Conservation (phyloP, 2,888 invertebrate species). For the Caenorhabditis japonica region DNA sequence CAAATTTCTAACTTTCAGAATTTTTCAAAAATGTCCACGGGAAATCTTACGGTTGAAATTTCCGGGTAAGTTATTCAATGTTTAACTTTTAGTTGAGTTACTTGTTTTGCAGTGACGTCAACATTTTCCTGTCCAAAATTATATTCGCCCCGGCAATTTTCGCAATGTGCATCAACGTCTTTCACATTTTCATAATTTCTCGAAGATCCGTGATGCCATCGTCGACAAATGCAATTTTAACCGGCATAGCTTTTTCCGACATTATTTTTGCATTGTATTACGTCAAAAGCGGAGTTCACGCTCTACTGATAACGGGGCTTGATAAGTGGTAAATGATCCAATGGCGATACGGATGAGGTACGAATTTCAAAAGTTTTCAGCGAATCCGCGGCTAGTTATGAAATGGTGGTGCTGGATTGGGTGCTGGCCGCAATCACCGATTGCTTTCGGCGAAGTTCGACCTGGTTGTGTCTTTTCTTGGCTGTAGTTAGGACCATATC, state of each 20-base stretch:
- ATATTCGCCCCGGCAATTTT: too few relatives aligned
- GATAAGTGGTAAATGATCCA: not conserved
- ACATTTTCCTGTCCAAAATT: too few relatives aligned
- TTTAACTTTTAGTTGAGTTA: too few relatives aligned
- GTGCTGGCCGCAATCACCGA: constrained; percentile 6
- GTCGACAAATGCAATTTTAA: constrained; percentile 3
- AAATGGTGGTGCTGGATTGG: constrained; percentile 4
- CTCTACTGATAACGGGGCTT: not conserved
- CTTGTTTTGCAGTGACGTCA: too few relatives aligned
- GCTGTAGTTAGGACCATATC: constrained; percentile 10
- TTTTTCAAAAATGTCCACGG: too few relatives aligned
- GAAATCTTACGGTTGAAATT: too few relatives aligned
- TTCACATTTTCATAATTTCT: constrained; percentile 21
- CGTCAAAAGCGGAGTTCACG: constrained; percentile 3
- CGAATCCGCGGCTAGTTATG: not conserved
- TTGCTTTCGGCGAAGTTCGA: constrained; percentile 5
- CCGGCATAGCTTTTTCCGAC: constrained; percentile 15
- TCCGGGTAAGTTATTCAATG: too few relatives aligned
- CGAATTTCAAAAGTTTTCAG: not conserved
- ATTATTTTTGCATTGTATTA: constrained; percentile 8
- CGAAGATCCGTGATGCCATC: not conserved
- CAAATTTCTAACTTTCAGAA: too few relatives aligned
- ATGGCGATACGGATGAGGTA: not conserved
- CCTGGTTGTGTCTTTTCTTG: constrained; percentile 5
- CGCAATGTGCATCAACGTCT: constrained; percentile 4